Percentiles rank a stretch among this genome's conserved stretches.
These are phyloP conservation scores for Apis florea DNA, from an alignment of 1,140 invertebrate genomes.

Conservation along the genomic window DNA sequence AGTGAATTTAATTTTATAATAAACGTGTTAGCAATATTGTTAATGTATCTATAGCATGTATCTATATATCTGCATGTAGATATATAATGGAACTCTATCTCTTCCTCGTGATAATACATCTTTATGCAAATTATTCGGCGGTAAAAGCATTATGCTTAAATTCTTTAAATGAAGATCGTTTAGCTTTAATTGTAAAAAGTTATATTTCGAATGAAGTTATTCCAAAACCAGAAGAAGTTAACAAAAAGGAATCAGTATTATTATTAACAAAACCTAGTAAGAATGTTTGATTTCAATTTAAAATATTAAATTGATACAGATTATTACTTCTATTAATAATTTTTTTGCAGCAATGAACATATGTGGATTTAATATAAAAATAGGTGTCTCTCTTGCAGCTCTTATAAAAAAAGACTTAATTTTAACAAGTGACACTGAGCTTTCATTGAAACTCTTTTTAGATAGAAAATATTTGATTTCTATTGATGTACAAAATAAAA, in stretches of 20 bases:
- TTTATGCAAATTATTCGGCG: slow-evolving; percentile 92
- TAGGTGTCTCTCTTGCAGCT: slow-evolving; percentile 81
- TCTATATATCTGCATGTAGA: slow-evolving; percentile 72
- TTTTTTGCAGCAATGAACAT: slow-evolving; percentile 76
- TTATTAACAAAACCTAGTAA: slow-evolving; percentile 79
- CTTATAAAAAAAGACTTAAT: slow-evolving; percentile 73
- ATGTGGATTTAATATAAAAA: slow-evolving; percentile 80
- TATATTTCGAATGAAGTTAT: slow-evolving; percentile 82
- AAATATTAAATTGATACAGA: slow-evolving; percentile 58
- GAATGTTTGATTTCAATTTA: slow-evolving; percentile 51
- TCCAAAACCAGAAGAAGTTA: slow-evolving; percentile 79
- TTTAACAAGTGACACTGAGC: slow-evolving; percentile 67
- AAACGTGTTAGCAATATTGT: slow-evolving; percentile 37
- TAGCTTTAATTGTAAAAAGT: slow-evolving; percentile 84
- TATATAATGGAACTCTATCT: slow-evolving; percentile 86
- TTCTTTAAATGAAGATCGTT: slow-evolving; percentile 89
- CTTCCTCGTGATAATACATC: slow-evolving; percentile 89
- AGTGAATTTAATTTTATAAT: slow-evolving; percentile 14
- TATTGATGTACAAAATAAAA: slow-evolving; percentile 73
- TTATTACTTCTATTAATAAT: slow-evolving; percentile 68
- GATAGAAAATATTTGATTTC: slow-evolving; percentile 79
- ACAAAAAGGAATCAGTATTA: slow-evolving; percentile 83
- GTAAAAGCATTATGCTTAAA: slow-evolving; percentile 88
- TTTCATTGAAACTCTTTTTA: slow-evolving; percentile 73
- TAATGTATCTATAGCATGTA: slow-evolving; percentile 16